Percentiles rank a stretch among this genome's conserved stretches.
phyloP scores from a whole-genome alignment of 2,888 invertebrate species.

The Cryptocheilus praepositus region DNA sequence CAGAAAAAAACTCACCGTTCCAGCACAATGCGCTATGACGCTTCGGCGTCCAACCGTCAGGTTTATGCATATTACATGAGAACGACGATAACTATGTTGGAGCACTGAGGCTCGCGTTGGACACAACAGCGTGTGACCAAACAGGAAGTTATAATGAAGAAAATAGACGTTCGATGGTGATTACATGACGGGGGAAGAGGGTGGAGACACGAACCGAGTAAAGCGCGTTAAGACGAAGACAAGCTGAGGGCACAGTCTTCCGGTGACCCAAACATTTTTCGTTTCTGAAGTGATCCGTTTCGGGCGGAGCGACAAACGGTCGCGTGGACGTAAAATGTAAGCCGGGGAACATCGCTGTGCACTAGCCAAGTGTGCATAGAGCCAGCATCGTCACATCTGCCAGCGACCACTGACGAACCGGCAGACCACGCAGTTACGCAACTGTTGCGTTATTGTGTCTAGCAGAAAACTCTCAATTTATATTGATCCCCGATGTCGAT shows the following conservation, averaged over 20 bases:
- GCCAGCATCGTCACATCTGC: constrained; percentile 67
- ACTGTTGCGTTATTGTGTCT: constrained; percentile 57
- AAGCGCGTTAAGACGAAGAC: background rate
- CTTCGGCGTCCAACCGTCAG: constrained; percentile 4
- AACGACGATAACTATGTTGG: constrained; percentile 24
- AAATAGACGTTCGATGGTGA: constrained; percentile 2
- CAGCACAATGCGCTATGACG: background rate
- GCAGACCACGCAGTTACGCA: constrained; percentile 62
- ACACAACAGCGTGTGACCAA: background rate
- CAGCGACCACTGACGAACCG: constrained; percentile 58
- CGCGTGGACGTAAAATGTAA: constrained; percentile 53
- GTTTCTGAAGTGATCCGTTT: constrained; percentile 3
- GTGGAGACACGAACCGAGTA: background rate
- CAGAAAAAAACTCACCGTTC: background rate
- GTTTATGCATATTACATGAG: constrained; percentile 27
- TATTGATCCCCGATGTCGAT: no score
- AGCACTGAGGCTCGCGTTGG: constrained; percentile 7
- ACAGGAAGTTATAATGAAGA: background rate
- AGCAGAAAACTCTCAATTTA: no score
- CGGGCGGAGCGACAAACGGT: constrained; percentile 33
- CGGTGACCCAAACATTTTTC: constrained; percentile 14
- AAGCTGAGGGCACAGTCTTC: constrained; percentile 29
- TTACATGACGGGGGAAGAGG: background rate
- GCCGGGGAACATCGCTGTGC: constrained; percentile 37
- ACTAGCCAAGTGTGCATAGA: constrained; percentile 40